phyloP scores from a whole-genome alignment of 2,113 vertebrate genomes.

The Microcebus griseorufus region DNA sequence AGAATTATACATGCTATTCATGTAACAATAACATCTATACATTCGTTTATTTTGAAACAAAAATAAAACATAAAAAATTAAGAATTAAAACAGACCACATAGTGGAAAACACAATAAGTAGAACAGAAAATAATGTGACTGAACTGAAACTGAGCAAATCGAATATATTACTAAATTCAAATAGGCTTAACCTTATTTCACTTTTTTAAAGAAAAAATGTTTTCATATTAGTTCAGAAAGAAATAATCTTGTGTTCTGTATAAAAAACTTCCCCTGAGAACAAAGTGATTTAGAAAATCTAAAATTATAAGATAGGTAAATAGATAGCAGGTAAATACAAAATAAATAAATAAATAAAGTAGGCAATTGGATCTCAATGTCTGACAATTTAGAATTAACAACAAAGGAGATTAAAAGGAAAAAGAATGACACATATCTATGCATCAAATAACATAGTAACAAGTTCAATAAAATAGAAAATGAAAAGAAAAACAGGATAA shows the following conservation, averaged over 20 bases:
- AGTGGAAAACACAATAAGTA: not conserved
- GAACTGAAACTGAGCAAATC: not conserved
- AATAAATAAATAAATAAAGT: not conserved
- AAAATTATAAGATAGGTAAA: not conserved
- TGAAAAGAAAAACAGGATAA: not conserved
- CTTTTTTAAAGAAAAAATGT: not conserved
- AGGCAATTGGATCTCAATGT: not conserved
- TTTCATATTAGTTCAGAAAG: not conserved
- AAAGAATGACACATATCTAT: not conserved
- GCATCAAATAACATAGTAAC: not conserved
- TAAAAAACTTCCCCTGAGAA: not conserved
- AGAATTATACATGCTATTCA: too few species aligned
- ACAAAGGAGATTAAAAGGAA: not conserved
- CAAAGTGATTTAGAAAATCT: not conserved
- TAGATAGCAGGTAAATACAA: not conserved
- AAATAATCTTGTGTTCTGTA: not conserved
- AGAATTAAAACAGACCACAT: not conserved
- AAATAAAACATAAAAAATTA: too few species aligned
- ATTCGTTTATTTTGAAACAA: too few species aligned
- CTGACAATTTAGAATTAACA: not conserved
- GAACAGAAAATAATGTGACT: not conserved
- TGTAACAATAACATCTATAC: too few species aligned
- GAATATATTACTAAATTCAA: not conserved
- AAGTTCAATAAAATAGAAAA: not conserved
- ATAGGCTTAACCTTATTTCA: not conserved